A percentile compares a stretch with the other conserved stretches of the same genome.
Evolutionary conservation across 2,113 vertebrate genomes (phyloP).

Genomic region (Brachypodius melanocephalos): DNA sequence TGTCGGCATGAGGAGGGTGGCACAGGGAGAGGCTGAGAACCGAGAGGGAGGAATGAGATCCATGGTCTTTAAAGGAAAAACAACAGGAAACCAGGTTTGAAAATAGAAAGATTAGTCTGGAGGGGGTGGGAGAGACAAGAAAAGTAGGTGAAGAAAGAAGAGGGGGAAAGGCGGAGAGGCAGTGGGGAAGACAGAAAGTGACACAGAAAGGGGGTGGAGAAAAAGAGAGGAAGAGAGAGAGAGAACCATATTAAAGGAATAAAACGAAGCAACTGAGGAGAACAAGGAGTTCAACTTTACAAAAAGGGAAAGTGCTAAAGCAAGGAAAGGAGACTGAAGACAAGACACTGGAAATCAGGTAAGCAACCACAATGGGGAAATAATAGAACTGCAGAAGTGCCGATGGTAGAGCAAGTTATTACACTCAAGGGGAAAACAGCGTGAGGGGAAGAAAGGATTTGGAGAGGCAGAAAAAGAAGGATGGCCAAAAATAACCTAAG

Average conservation of each 20-base stretch:
- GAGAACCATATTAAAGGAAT: conserved; percentile 34
- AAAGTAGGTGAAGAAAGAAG: conserved; percentile 65
- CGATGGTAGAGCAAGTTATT: not conserved
- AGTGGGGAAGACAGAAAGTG: conserved; percentile 45
- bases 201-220: conserved; percentile 57
- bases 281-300: not conserved
- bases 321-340: not conserved
- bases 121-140: conserved; percentile 56
- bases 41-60: not conserved
- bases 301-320: not conserved
- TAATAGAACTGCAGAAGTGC: not conserved
- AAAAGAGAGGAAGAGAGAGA: conserved; percentile 39
- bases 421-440: not conserved
- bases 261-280: conserved; percentile 17
- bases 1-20: not conserved
- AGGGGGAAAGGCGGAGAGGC: conserved; percentile 28
- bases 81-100: conserved; percentile 10
- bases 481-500: not conserved
- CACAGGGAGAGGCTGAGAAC: not conserved
- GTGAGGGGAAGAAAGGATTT: not conserved
- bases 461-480: not conserved
- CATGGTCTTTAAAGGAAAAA: conserved; percentile 49
- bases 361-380: conserved; percentile 36
- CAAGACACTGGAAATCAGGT: conserved; percentile 51
- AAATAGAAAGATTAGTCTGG: conserved; percentile 68